Conservation (phyloP, 1,140 invertebrate genomes). For the Atta colombica region DNA sequence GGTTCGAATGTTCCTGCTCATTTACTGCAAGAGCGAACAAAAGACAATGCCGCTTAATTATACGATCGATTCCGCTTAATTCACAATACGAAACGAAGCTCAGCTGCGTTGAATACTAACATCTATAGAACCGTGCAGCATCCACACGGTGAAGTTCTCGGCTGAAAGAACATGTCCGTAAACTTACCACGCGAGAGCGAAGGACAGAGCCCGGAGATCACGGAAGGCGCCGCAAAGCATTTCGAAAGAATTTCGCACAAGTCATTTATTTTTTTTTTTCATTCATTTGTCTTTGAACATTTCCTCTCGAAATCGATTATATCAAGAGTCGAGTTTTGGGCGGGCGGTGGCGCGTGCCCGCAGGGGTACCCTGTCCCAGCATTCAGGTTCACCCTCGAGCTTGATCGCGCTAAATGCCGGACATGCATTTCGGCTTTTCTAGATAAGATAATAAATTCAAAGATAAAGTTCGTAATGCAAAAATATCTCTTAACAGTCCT, state of each 20-base stretch:
- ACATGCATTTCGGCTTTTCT: neutral
- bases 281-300: constrained; percentile 44
- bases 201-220: constrained; percentile 78
- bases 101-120: constrained; percentile 60
- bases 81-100: constrained; percentile 35
- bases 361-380: constrained; percentile 99
- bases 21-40: constrained; percentile 11
- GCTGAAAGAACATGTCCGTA: constrained; percentile 64
- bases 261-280: constrained; percentile 27
- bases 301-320: constrained; percentile 72
- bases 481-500: neutral
- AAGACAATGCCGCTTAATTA: neutral
- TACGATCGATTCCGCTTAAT: constrained; percentile 25
- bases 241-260: constrained; percentile 63
- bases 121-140: constrained; percentile 26
- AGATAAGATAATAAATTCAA: neutral
- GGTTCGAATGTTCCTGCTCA: constrained; percentile 10
- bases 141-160: constrained; percentile 24
- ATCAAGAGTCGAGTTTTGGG: constrained; percentile 76
- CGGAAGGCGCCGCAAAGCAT: constrained; percentile 72
- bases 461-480: neutral
- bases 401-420: constrained; percentile 72
- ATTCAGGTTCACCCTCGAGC: constrained; percentile 92
- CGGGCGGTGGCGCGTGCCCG: constrained; percentile 88
- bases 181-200: constrained; percentile 78